phyloP scores from a whole-genome alignment of 2,888 invertebrate species.

The Trissolcus brochymenae region DNA sequence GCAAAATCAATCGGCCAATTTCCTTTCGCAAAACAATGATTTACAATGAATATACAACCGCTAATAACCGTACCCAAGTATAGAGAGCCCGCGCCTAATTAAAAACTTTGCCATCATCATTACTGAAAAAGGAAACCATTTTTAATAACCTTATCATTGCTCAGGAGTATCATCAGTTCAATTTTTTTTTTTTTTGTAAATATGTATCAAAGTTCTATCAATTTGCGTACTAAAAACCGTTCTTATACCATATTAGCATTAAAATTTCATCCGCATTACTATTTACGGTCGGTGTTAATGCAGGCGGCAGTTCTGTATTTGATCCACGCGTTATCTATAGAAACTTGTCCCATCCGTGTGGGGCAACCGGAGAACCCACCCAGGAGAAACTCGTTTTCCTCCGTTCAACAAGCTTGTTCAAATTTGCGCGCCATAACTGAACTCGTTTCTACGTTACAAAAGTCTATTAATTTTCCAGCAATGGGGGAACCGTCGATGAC shows the following conservation, averaged over 20 bases:
- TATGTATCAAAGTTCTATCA: background rate
- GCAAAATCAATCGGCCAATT: constrained; percentile 29
- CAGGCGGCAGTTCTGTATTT: background rate
- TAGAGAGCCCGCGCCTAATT: background rate
- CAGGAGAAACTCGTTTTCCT: background rate
- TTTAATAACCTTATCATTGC: background rate
- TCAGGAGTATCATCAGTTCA: background rate
- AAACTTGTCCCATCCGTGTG: background rate
- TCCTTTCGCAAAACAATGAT: constrained; percentile 12
- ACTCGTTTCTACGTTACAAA: background rate
- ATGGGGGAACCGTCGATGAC: background rate
- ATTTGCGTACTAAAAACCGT: background rate
- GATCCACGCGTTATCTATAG: no score
- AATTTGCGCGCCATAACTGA: background rate
- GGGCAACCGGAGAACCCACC: background rate
- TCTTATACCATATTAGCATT: background rate
- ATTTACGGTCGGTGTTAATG: background rate
- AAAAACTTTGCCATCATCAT: constrained; percentile 1
- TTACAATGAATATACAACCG: constrained; percentile 20
- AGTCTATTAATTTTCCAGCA: background rate
- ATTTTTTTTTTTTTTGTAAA: background rate
- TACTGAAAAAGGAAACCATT: background rate
- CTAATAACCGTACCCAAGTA: background rate
- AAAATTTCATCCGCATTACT: no score
- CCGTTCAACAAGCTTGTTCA: constrained; percentile 1